Evolutionary conservation across 1,140 invertebrate species (phyloP).

Genomic region (Drosophila tsacasi): DNA sequence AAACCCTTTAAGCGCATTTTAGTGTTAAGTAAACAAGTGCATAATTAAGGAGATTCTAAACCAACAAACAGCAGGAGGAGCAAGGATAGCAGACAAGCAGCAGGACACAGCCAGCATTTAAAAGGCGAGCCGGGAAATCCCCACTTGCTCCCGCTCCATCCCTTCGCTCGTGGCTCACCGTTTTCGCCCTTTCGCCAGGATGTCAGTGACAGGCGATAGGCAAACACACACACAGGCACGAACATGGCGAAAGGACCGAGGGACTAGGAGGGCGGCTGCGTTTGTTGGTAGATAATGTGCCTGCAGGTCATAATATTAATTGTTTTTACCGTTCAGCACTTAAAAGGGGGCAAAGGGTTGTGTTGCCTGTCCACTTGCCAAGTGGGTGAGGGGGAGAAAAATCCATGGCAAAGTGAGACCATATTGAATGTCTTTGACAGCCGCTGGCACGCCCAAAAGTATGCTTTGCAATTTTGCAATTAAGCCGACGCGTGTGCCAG

Average conservation of each 20-base stretch:
- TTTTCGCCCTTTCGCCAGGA: conserved; percentile 42
- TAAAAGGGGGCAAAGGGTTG: conserved; percentile 60
- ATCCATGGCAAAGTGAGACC: conserved; percentile 4
- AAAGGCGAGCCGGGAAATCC: conserved; percentile 39
- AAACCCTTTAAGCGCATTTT: conserved; percentile 56
- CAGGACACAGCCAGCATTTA: conserved; percentile 50
- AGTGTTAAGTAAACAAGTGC: conserved; percentile 62
- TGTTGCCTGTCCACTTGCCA: conserved; percentile 35
- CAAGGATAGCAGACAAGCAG: conserved; percentile 22
- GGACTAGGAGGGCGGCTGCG: conserved; percentile 3
- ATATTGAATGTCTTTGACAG: conserved; percentile 77
- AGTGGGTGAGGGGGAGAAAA: background rate
- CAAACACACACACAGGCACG: conserved; percentile 44
- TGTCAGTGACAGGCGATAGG: conserved; percentile 77
- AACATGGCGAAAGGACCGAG: conserved; percentile 14
- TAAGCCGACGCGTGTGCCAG: conserved; percentile 61
- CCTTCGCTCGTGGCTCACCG: conserved; percentile 3
- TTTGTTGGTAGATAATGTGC: conserved; percentile 66
- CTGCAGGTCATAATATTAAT: conserved; percentile 82
- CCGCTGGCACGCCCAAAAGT: conserved; percentile 61
- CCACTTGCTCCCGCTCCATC: background rate
- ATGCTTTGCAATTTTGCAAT: conserved; percentile 77
- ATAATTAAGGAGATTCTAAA: conserved; percentile 63
- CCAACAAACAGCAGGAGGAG: conserved; percentile 42
- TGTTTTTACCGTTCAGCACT: conserved; percentile 73